These are phyloP conservation scores for Oceanodroma tethys DNA, from an alignment of 2,113 vertebrate genomes.

Conservation along the genomic window DNA sequence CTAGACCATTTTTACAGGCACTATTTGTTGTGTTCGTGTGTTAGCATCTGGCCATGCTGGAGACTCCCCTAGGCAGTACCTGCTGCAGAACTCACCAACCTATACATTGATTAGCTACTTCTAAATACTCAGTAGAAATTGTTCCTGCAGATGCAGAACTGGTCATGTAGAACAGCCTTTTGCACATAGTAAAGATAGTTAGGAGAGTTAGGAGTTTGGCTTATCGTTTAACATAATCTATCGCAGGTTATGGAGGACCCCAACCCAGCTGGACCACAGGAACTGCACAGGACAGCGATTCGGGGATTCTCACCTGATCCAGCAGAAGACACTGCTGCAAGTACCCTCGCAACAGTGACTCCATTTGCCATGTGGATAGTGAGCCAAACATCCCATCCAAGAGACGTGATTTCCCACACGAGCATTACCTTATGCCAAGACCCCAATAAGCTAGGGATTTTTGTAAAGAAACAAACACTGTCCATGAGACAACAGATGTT, in stretches of 20 bases:
- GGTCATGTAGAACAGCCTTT: background rate
- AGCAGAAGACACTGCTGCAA: background rate
- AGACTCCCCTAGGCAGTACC: background rate
- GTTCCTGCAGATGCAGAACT: background rate
- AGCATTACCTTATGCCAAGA: background rate
- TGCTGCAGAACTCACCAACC: background rate
- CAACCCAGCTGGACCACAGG: background rate
- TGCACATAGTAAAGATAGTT: background rate
- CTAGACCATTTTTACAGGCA: background rate
- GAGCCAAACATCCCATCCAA: background rate
- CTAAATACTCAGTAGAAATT: background rate
- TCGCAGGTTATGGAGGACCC: background rate
- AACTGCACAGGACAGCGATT: background rate
- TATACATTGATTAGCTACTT: background rate
- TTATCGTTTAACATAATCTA: background rate
- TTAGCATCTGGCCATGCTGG: background rate
- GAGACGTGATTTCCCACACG: fast-evolving
- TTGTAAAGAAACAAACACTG: constrained; percentile 4
- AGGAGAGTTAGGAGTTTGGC: background rate
- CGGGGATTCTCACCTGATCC: background rate
- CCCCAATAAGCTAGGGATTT: background rate
- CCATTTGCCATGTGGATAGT: background rate
- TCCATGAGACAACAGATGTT: background rate
- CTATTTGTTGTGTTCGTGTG: background rate
- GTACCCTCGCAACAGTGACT: background rate